These are phyloP conservation scores for Gastrophysa polygoni DNA, from an alignment of 2,888 invertebrate species.

Conservation along the genomic window DNA sequence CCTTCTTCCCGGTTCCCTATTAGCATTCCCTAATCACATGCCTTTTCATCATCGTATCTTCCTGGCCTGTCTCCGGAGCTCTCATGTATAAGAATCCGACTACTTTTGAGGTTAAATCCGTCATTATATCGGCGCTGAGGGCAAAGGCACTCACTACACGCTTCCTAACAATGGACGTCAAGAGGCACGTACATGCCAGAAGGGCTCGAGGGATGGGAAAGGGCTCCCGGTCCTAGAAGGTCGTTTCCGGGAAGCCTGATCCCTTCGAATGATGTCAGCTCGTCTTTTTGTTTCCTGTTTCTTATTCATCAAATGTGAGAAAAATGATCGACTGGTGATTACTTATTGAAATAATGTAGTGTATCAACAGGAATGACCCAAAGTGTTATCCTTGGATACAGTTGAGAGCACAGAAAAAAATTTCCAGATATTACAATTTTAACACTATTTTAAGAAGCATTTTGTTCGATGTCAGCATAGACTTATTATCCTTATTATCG, in stretches of 20 bases:
- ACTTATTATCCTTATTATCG: no score
- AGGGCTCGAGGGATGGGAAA: constrained; percentile 45
- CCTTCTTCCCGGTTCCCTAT: constrained; percentile 22
- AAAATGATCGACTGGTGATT: no score
- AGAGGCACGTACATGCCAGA: constrained; percentile 56
- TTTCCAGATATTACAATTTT: no score
- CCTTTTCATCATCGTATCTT: constrained; percentile 24
- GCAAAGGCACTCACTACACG: constrained; percentile 56
- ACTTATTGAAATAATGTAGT: no score
- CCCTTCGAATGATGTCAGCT: no score
- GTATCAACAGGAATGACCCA: no score
- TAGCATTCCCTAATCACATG: constrained; percentile 33
- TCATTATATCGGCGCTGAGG: constrained; percentile 58
- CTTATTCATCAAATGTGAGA: no score
- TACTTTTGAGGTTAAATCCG: constrained; percentile 53
- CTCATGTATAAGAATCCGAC: constrained; percentile 25
- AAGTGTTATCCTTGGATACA: no score
- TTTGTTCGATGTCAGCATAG: no score
- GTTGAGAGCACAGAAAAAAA: no score
- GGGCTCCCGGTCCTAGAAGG: constrained; percentile 16
- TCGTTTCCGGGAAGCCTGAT: background rate
- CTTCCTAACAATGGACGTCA: constrained; percentile 59
- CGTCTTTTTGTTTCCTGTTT: no score
- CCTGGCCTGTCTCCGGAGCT: constrained; percentile 14
- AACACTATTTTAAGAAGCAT: no score